phyloP scores from a whole-genome alignment of 2,113 vertebrate species.

The Clarias macrocephalus region DNA sequence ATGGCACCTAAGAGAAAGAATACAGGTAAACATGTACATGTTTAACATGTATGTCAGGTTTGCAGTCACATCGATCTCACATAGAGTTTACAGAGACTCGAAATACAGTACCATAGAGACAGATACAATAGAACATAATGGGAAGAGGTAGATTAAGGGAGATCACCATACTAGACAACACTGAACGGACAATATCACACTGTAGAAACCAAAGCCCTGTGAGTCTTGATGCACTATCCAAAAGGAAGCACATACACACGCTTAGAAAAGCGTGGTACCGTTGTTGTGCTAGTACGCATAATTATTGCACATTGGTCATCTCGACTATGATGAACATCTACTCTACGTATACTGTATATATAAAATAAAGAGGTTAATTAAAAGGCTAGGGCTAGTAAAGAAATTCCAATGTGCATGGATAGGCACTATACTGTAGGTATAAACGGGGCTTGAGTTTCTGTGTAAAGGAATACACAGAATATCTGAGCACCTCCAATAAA shows the following conservation, averaged over 20 bases:
- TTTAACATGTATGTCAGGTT: conserved; percentile 74
- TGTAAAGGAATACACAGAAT: conserved; percentile 70
- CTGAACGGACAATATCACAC: conserved; percentile 71
- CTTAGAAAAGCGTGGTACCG: conserved; percentile 40
- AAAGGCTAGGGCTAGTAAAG: not conserved
- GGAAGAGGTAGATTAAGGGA: conserved; percentile 65
- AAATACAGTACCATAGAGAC: conserved; percentile 57
- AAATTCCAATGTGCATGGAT: conserved; percentile 21
- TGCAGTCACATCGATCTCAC: conserved; percentile 61
- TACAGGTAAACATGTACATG: conserved; percentile 92
- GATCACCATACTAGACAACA: conserved; percentile 69
- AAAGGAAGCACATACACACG: not conserved
- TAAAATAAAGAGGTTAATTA: not conserved
- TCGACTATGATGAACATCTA: not conserved
- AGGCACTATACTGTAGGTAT: conserved; percentile 46
- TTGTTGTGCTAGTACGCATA: not conserved
- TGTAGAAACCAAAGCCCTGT: conserved; percentile 64
- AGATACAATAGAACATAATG: conserved; percentile 66
- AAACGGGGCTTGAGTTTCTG: conserved; percentile 66
- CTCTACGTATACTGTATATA: not conserved
- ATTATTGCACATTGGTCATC: conserved; percentile 13
- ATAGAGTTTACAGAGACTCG: conserved; percentile 62
- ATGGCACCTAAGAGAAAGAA: conserved; percentile 99
- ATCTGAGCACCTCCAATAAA: conserved; percentile 71
- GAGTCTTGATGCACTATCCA: conserved; percentile 57